Base-by-base conservation (phyloP, 2,797 vertebrate species). In the Melanitta fusca region DNA sequence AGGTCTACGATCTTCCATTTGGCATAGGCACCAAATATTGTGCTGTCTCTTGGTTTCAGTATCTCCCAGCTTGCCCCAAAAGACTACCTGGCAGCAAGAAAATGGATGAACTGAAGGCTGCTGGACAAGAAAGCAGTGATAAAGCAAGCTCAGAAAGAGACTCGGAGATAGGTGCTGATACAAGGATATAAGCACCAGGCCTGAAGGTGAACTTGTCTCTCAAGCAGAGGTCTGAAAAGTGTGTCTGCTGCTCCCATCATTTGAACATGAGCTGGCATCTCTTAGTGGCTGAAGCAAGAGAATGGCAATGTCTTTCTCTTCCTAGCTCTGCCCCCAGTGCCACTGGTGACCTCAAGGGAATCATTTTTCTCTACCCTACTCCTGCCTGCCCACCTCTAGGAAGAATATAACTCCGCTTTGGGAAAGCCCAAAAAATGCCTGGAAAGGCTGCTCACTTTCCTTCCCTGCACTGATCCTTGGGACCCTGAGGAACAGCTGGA, bases 1-100 rank as follows among this genome's bases (percentile, higher is more conserved):
- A 99, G 39, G 97, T 99, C 94, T 99, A 99, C 65, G 83, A 97
- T 84, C 98, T 99, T 73, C 99, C 99, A 0, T 99, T 99, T 75
- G 98, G 98, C 66, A 97, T 99, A n/a, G 98, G 97, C 80, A 97
- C 98, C 43, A 97, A 89, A 94, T 85, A 98, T 61, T 98, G 98
- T 2, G 74, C 97, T 4, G 95, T 80, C 47, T 94, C 96, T 36
- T 99, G 98, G 97, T 61, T 98, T 85, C 98, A 5, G 30, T 98
- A 97, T 92, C 87, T 99, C 30, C 99, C 99, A 1, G 98, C 98
- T 97, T 99, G 99, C 89, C 99, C 99, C 32, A 93, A 61, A 80
- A 91, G 25, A 47, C 61, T 62, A 7, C 30, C 54, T 22, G 18
- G 6, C 0, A 3, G 24, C 69, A 71, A 38, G 11, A 58, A 27